These are phyloP conservation scores for Cancer borealis DNA, from an alignment of 2,888 invertebrate genomes.

Conservation along the genomic window DNA sequence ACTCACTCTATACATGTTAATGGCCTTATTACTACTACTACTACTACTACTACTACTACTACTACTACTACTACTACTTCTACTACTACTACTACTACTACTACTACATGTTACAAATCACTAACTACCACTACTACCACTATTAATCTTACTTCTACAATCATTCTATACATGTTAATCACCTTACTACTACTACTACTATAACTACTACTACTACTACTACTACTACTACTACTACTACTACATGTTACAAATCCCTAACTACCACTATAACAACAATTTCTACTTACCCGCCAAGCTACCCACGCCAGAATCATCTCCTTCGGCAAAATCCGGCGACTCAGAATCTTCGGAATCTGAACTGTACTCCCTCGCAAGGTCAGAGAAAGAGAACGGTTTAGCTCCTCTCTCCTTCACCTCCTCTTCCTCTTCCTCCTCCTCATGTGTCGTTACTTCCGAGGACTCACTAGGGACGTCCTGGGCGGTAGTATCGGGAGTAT, in stretches of 20 bases:
- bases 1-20: too few species aligned
- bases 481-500: not conserved
- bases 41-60: not conserved
- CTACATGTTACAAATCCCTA: not conserved
- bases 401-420: conserved; percentile 59
- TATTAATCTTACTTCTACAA: too few species aligned
- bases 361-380: conserved; percentile 76
- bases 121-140: not conserved
- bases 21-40: not conserved
- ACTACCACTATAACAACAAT: conserved; percentile 11
- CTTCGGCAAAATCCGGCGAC: conserved; percentile 79
- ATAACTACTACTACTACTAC: not conserved
- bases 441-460: not conserved
- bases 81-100: too few species aligned
- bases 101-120: not conserved
- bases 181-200: not conserved
- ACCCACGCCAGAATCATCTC: conserved; percentile 77
- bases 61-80: too few species aligned
- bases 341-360: conserved; percentile 78
- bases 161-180: too few species aligned
- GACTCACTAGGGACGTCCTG: not conserved
- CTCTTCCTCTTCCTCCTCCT: conserved; percentile 44
- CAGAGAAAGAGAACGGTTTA: conserved; percentile 77
- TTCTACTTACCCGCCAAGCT: conserved; percentile 70
- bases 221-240: not conserved